Base-by-base conservation (phyloP, 2,888 invertebrate species). In the Oasisia sp. region DNA sequence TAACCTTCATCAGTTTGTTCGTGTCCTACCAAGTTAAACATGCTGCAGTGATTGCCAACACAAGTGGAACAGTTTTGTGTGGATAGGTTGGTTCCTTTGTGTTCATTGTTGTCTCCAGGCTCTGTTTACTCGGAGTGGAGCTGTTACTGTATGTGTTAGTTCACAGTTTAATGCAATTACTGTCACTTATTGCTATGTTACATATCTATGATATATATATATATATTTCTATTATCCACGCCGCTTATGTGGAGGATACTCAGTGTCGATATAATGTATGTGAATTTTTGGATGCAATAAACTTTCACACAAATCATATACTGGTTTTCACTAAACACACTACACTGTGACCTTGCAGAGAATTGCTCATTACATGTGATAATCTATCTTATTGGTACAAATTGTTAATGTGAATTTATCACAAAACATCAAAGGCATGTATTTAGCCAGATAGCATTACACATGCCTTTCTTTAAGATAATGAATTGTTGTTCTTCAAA, bases 141-240 rank as follows among this genome's bases (percentile, higher is more conserved):
- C 74, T 74, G 74, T 74, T 74, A 74, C 27, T 74, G 74, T 74
- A 74, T 74, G 27, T 74, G 74, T 74, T 74, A 74, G 74, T 74
- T 74, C 74, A 74, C 74, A 74, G 74, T 74, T 74, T 74, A 74
- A 74, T 74, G 74, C 74, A 74, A 74, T 74, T 74, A 74, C 74
- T 74, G 74, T 74, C 74, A 74, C 19, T 74, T 74, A 74, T 74
- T 74, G 74, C 74, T 74, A 19, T 74, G 74, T 74, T 74, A 74
- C 74, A 74, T 74, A 74, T 74, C 74, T 74, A 74, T 74, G 27
- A 74, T 74, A 19, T 74, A 74, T 74, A 74, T 74, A 74, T 74
- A 74, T 74, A 74, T 74, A 74, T 74, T 74, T 74, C 74, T 74
- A 74, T 74, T 74, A 74, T 74, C 74, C 74, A 74, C 27, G 74